Evolutionary conservation across 2,888 invertebrate species (phyloP).

Genomic region (Therioaphis trifolii): DNA sequence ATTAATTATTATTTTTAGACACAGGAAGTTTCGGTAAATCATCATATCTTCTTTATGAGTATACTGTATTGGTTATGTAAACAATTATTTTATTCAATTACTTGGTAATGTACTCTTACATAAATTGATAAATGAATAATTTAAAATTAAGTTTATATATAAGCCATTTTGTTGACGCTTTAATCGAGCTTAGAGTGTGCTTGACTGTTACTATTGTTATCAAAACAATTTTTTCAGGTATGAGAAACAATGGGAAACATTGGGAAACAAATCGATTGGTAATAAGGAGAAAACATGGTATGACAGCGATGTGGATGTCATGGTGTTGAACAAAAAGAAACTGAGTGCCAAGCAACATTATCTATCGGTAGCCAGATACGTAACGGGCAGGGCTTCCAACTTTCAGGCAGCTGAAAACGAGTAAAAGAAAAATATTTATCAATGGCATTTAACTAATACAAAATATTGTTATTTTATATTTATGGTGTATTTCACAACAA

Average conservation of each 20-base stretch:
- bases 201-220: too few species aligned
- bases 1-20: too few species aligned
- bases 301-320: conserved; percentile 64
- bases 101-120: too few species aligned
- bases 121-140: too few species aligned
- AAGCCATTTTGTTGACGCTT: too few species aligned
- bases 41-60: too few species aligned
- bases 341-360: conserved; percentile 80
- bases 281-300: conserved; percentile 61
- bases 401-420: conserved; percentile 58
- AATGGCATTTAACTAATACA: not conserved
- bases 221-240: conserved; percentile 10
- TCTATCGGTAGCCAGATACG: conserved; percentile 81
- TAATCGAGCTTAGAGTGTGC: too few species aligned
- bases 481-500: not conserved
- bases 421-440: conserved; percentile 40
- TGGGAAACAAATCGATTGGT: conserved; percentile 5
- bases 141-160: too few species aligned
- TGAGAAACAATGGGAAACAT: conserved; percentile 39
- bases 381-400: conserved; percentile 75
- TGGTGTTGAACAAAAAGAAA: conserved; percentile 67
- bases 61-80: too few species aligned
- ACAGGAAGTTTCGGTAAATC: too few species aligned
- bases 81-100: too few species aligned
- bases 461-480: not conserved